Base-by-base conservation (phyloP, 2,113 vertebrate genomes). In the Coregonus clupeaformis region DNA sequence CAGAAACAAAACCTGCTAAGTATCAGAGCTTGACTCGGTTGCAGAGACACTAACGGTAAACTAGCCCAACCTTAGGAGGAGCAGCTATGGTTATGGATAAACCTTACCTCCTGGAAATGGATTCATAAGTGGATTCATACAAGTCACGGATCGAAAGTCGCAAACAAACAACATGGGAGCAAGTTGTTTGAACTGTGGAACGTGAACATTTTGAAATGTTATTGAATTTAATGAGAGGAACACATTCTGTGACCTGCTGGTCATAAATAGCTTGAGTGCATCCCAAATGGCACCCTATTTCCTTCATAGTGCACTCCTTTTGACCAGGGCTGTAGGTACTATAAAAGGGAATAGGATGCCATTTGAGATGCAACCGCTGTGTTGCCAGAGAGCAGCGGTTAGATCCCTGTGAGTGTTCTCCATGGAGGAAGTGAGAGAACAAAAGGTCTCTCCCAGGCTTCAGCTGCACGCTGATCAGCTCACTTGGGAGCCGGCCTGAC, bases 401-500 rank as follows among this genome's bases (percentile, higher is more conserved):
- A 24, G 59, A n/a, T 68, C n/a, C 3, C 62, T 68, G 67, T 22
- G 52, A 29, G n/a, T 49, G 55, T 75, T 57, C 65, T 60, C 24
- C 9, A 30, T 3, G 32, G 32, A 45, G 24, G 27, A 69, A 29
- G n/a, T 16, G 27, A 71, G 69, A 72, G 57, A 59, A 75, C 63
- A 64, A 29, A 45, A 42, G 36, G 36, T 42, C 36, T 42, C 36
- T 42, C 36, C 36, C 36, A 42, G 9, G 36, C 36, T 42, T 42
- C 36, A 42, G 36, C 36, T 42, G 9, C 36, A 42, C 36, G 9
- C 36, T 42, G 62, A 13, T 52, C 49, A 52, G 49, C 49, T 0
- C 49, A 52, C 49, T 52, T 14, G 49, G 49, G 49, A 52, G 14
- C 14, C 36, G 64, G 71, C 45, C 60, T 32, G 12, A 32, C 25